Base-by-base conservation (phyloP, 2,113 vertebrate species). In the Alouatta palliata region DNA sequence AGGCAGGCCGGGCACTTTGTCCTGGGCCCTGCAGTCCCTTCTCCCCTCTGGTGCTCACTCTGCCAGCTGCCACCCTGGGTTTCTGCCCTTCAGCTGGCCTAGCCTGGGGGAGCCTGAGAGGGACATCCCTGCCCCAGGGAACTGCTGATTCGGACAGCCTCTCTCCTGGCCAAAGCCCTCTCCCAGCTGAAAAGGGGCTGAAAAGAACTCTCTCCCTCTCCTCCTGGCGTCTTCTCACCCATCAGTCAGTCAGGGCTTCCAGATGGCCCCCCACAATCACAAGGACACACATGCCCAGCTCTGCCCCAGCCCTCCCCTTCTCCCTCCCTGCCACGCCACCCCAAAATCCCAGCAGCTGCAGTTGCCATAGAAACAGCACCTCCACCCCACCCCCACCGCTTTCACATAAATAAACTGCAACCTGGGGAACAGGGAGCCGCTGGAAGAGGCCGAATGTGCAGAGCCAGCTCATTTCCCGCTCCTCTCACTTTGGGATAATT, bases 401-500 rank as follows among this genome's bases (percentile, higher is more conserved):
- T 25, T 43, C 96, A 91, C 97, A 95, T 64, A 96, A 96, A 96
- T 97, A 97, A 97, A 95, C 95, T 49, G 92, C 97, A 95, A 95
- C 95, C 90, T 87, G 83, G 97, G 97, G 96, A 96, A 73, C 20
- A 6, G 32, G 68, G 96, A 82, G 95, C 96, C 91, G 96, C 97
- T 91, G 94, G 95, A 81, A 97, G 96, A 83, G 91, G 96, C 97
- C 76, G 54, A 71, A 71, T 85, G 45, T 90, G 96, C 92, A 25
- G 64, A 81, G 96, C 96, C 97, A 97, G 94, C 98, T 98, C 96
- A 40, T 97, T 92, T 76, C 91, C 97, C 52, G 64, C 92, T 90
- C 93, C 90, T 98, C 97, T 96, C 97, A 97, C 98, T 97, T 97
- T 58, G 13, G 96, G 94, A 97, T 98, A 98, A 98, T 98, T 98